Evolutionary conservation across 1,140 invertebrate species (phyloP), one percentile per base, ranked within the genome.

Genomic region (Radopholus similis): DNA sequence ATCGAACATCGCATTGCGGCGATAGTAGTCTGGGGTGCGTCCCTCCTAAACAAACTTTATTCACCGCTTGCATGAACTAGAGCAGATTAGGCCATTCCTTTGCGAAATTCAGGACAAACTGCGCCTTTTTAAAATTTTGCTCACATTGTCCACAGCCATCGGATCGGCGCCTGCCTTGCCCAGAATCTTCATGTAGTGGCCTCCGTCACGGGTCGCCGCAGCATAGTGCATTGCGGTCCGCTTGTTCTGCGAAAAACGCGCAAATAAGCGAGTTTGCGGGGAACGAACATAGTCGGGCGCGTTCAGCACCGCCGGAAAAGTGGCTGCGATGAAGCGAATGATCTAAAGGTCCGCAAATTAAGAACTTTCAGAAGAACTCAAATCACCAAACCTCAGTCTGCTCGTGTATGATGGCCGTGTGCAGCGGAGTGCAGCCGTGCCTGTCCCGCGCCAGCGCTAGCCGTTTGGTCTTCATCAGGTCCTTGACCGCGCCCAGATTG

Each of bases 161-260:
- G 89, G 87, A 84, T 93, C 90, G 11, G 90, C 90, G 49, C 92
- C 92, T 51, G 92, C 85, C 77, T 91, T 90, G 72, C 90, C 84
- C 21, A 95, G 84, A 54, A 92, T 86, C 81, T 92, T 90, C 83
- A 90, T 92, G 77, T 91, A 91, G 81, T 92, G 89, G 0, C 90
- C 90, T 74, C 91, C 91, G 77, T 94, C 91, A 15, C 88, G 87
- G 37, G 93, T 84, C 2, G 89, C 89, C 9, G 90, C 90, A 3
- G 91, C 90, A 83, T 94, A 95, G 85, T 95, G 92, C 57, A 95
- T 86, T n/a, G 92, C 88, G 2, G 91, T 93, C 75, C 92, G 85
- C 32, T 90, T 91, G 83, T 91, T 88, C 77, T 88, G 63, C 59
- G 75, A 71, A 54, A 9, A 70, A 58, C 15, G 2, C 38, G 21